Evolutionary conservation across 2,888 invertebrate genomes (phyloP).

Genomic region (Hesperia comma): DNA sequence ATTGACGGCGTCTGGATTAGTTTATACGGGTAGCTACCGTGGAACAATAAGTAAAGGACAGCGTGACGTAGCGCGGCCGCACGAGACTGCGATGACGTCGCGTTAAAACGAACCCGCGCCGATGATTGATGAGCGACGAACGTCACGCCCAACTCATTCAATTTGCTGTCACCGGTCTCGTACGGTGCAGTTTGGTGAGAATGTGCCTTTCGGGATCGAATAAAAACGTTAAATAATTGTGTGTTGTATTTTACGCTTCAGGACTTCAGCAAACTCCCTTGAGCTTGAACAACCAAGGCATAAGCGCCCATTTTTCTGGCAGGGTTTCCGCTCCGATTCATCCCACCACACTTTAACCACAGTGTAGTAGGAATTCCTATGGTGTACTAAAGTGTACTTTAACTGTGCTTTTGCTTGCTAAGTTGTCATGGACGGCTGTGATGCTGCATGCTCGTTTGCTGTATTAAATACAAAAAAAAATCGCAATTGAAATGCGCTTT

Average conservation of each 20-base stretch:
- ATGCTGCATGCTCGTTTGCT: no score
- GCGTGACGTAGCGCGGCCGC: constrained; percentile 59
- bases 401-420: no score
- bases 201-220: constrained; percentile 2
- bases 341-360: no score
- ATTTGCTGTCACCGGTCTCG: constrained; percentile 67
- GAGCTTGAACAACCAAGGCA: no score
- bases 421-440: no score
- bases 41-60: constrained; percentile 52
- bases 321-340: no score
- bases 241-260: no score
- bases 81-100: constrained; percentile 79
- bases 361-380: no score
- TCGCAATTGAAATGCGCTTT: not conserved
- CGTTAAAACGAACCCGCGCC: constrained; percentile 82
- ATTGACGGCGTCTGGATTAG: constrained; percentile 7
- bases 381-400: no score
- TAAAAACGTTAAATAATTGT: not conserved
- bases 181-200: constrained; percentile 24
- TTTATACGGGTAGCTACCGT: constrained; percentile 38
- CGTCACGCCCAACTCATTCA: constrained; percentile 74
- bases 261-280: no score
- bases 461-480: no score
- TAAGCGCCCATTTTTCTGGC: no score
- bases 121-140: constrained; percentile 81